Conservation (phyloP, 2,113 vertebrate genomes). For the Eonycteris spelaea region DNA sequence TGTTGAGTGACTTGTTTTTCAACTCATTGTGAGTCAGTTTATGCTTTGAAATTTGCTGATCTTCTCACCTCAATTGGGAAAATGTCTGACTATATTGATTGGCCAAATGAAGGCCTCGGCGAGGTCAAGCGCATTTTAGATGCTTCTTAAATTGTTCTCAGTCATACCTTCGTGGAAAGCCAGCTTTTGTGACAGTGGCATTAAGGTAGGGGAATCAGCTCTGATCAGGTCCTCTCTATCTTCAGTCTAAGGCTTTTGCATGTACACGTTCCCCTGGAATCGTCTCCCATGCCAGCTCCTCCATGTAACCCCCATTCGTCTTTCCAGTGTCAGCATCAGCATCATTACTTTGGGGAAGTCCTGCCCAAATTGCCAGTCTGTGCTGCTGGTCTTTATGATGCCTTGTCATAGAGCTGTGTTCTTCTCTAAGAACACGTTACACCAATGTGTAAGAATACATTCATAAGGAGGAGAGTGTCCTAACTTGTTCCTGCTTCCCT, state of each 20-base stretch:
- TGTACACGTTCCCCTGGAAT: not conserved
- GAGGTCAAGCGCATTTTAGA: conserved; percentile 55
- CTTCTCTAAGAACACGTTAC: not conserved
- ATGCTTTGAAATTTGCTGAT: conserved; percentile 60
- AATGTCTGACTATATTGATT: conserved; percentile 52
- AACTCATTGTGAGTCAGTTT: conserved; percentile 53
- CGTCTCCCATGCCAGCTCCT: not conserved
- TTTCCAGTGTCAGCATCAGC: not conserved
- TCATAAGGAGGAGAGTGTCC: not conserved
- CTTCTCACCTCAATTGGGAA: conserved; percentile 69
- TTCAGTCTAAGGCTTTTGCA: not conserved
- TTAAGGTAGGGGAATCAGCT: not conserved
- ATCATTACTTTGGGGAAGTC: not conserved
- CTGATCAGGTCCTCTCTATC: not conserved
- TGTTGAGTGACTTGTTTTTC: conserved; percentile 41
- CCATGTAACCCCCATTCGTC: not conserved
- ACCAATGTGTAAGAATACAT: not conserved
- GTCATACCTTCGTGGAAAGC: conserved; percentile 19
- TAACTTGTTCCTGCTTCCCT: not conserved
- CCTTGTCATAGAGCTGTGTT: not conserved
- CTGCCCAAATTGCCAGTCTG: not conserved
- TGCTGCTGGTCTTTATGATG: not conserved
- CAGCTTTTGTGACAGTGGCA: not conserved
- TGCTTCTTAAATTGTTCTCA: conserved; percentile 42
- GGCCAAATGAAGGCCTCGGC: conserved; percentile 13